Evolutionary conservation across 2,113 vertebrate genomes (phyloP).

Genomic region (Verasper variegatus): DNA sequence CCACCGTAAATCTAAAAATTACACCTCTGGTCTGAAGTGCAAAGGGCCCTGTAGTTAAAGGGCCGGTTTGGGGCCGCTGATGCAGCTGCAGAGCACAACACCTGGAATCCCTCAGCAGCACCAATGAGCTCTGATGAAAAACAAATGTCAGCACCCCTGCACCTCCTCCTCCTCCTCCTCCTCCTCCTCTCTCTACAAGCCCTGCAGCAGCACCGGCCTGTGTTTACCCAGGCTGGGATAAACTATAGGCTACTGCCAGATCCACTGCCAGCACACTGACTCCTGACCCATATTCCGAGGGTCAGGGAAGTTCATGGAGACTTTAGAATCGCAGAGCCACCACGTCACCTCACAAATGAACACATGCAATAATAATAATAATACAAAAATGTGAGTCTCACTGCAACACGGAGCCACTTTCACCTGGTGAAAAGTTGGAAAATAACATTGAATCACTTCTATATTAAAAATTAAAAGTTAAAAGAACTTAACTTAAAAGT

Average conservation of each 20-base stretch:
- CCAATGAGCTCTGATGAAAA: constrained; percentile 77
- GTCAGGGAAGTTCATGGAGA: constrained; percentile 53
- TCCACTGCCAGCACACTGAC: constrained; percentile 57
- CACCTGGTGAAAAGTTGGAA: no score
- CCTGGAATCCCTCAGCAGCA: constrained; percentile 79
- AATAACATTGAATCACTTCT: no score
- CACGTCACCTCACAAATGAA: not conserved
- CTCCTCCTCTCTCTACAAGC: constrained; percentile 18
- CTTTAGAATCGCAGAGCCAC: not conserved
- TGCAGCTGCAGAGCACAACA: constrained; percentile 73
- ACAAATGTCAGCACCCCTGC: constrained; percentile 73
- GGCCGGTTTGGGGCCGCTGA: constrained; percentile 48
- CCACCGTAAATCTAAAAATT: constrained; percentile 57
- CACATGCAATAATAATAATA: not conserved
- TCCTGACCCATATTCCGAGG: constrained; percentile 68
- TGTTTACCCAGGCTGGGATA: constrained; percentile 70
- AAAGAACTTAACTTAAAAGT: no score
- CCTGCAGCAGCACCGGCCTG: constrained; percentile 57
- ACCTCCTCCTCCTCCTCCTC: not conserved
- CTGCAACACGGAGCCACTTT: not conserved
- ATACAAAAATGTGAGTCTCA: no score
- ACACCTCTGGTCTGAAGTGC: constrained; percentile 58
- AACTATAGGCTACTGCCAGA: constrained; percentile 72
- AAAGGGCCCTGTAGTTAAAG: constrained; percentile 59
- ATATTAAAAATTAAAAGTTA: no score